Base-by-base conservation (phyloP, 2,797 vertebrate species). In the Gobio occitaniae region DNA sequence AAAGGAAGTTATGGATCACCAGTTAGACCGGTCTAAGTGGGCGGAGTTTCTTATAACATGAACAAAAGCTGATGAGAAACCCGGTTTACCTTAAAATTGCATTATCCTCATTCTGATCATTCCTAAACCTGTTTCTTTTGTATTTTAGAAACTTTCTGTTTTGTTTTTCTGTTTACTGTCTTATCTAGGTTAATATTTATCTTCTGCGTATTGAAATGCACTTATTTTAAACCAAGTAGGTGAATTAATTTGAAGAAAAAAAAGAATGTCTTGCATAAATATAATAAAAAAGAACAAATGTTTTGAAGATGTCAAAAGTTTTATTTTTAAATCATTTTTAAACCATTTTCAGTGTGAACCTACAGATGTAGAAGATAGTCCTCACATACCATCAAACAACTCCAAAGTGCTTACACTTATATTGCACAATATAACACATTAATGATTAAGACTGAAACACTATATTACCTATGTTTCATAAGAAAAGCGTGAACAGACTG, bases 31-130 rank as follows among this genome's bases (percentile, higher is more conserved):
- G 50, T 78, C 47, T 78, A 84, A 74, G 17, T 10, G 32, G 59
- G 44, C 17, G 70, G 0, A 13, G 32, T 65, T 65, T 36, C 19
- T 80, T 25, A 7, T 13, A 48, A 32, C 44, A 74, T n/a, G 61
- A 78, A 36, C 54, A 61, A 38, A 36, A 32, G 13, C n/a, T 47
- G 3, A 32, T 16, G 44, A 69, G 52, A 63, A 12, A 61, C 36
- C 2, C n/a, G 41, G 68, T 52, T n/a, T n/a, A 17, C 15, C 65
- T 44, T 78, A n/a, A 65, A 75, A 25, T 47, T 17, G 38, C 19
- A 69, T 12, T 59, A 8, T 77, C 25, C 63, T 17, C 78, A 76
- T 80, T 66, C 47, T 36, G 4, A 29, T 84, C 70, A 69, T 81
- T 84, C 36, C 15, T 38, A 25, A 48, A 76, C 41, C 50, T 4